Conservation (phyloP, 1,140 invertebrate species). For the Sarcophaga bullata region DNA sequence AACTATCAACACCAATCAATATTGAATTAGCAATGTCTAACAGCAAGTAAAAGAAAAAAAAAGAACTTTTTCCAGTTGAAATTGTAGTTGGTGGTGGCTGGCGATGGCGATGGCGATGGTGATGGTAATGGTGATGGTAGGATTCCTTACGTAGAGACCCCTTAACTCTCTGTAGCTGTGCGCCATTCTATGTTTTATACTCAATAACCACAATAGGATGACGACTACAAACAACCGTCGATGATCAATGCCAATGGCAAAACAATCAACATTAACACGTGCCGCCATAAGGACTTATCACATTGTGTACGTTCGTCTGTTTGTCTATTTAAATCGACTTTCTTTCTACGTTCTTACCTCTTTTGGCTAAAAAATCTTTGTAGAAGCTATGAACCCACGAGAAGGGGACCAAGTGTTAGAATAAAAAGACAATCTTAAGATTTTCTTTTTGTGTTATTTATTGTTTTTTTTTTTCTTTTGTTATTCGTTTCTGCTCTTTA, state of each 20-base stretch:
- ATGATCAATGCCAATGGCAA: conserved; percentile 41
- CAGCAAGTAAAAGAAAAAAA: conserved; percentile 14
- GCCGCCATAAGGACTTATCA: conserved; percentile 24
- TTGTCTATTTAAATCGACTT: not conserved
- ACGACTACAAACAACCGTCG: conserved; percentile 7
- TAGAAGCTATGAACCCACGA: not conserved
- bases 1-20: conserved; percentile 44
- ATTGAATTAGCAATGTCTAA: conserved; percentile 41
- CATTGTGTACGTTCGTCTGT: not conserved
- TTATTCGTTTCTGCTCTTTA: not conserved
- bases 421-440: not conserved
- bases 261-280: conserved; percentile 41
- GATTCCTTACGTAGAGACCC: no score
- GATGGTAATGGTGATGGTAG: no score
- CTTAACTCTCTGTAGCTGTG: not conserved
- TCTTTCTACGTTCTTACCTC: not conserved
- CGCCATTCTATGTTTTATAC: not conserved
- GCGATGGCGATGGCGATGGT: no score
- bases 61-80: not conserved
- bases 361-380: not conserved
- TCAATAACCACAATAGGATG: conserved; percentile 16
- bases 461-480: not conserved
- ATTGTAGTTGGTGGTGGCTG: not conserved
- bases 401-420: not conserved
- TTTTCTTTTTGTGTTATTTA: no score